These are phyloP conservation scores for Syrrhaptes paradoxus DNA, from an alignment of 2,113 vertebrate species.

Conservation along the genomic window DNA sequence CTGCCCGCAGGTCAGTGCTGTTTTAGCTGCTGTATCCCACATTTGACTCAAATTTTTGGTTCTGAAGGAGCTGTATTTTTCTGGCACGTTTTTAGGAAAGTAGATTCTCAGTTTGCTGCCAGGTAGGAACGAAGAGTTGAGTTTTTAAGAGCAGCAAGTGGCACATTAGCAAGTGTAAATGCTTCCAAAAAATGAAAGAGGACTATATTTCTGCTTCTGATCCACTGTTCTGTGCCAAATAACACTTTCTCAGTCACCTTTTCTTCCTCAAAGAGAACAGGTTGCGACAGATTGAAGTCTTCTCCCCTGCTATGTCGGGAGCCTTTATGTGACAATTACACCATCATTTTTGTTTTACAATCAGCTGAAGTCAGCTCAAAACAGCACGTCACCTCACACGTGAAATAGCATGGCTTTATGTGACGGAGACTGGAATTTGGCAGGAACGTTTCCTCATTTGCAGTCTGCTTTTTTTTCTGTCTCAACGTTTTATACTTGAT, in stretches of 20 bases:
- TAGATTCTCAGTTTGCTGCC: conserved; percentile 20
- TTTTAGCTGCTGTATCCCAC: background rate
- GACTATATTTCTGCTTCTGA: conserved; percentile 42
- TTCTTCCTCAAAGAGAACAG: conserved; percentile 60
- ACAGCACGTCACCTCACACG: conserved; percentile 59
- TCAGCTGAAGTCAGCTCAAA: conserved; percentile 66
- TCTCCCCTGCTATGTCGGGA: conserved; percentile 56
- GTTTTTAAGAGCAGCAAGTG: conserved; percentile 45
- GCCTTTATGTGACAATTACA: conserved; percentile 68
- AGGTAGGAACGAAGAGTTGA: conserved; percentile 28
- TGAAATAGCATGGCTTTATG: conserved; percentile 43
- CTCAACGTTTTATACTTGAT: background rate
- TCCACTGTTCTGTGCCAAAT: conserved; percentile 35
- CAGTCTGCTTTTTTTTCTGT: conserved; percentile 49
- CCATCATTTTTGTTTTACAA: conserved; percentile 65
- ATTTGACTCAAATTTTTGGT: background rate
- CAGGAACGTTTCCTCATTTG: conserved; percentile 44
- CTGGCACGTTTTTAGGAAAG: background rate
- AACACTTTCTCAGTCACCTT: conserved; percentile 64
- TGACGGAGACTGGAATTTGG: conserved; percentile 46
- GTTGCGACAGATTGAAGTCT: conserved; percentile 62
- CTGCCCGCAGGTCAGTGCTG: background rate
- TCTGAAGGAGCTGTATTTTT: conserved; percentile 15
- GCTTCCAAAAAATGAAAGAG: conserved; percentile 51
- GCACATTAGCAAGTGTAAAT: conserved; percentile 51